Conservation (phyloP, 2,797 vertebrate genomes). For the Buceros bicornis region DNA sequence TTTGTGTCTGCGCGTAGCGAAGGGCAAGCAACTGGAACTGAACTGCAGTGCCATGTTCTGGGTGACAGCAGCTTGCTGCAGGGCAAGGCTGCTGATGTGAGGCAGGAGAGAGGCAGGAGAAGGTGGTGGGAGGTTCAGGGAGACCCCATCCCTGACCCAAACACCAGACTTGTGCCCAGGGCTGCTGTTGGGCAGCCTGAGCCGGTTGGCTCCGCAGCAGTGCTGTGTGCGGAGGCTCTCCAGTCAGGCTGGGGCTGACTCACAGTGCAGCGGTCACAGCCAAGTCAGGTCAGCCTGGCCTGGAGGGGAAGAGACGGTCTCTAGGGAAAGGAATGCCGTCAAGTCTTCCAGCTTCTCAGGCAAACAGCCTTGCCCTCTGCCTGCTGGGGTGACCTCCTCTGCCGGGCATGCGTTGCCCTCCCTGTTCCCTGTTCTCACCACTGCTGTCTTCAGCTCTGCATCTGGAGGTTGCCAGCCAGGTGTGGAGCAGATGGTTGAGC, state of each 20-base stretch:
- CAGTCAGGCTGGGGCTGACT: conserved; percentile 29
- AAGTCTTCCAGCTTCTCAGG: conserved; percentile 50
- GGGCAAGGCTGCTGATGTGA: background rate
- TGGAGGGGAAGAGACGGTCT: background rate
- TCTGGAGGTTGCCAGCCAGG: background rate
- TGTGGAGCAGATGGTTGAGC: background rate
- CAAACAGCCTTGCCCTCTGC: conserved; percentile 45
- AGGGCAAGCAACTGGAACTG: background rate
- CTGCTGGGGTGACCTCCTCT: conserved; percentile 1
- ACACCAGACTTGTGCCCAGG: background rate
- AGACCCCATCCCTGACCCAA: background rate
- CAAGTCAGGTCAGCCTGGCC: conserved; percentile 58
- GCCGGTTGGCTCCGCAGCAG: background rate
- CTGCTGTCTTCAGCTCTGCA: background rate
- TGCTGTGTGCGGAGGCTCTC: background rate
- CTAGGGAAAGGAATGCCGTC: background rate
- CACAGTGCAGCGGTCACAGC: background rate
- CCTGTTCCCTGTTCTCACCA: background rate
- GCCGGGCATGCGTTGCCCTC: background rate
- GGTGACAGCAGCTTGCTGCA: background rate
- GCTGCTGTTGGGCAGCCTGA: background rate
- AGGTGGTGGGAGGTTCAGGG: background rate
- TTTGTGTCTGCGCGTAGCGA: rapidly evolving
- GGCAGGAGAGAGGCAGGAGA: background rate
- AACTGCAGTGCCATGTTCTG: background rate